phyloP scores from a whole-genome alignment of 2,888 invertebrate species.

The Nemapogon koenigi region DNA sequence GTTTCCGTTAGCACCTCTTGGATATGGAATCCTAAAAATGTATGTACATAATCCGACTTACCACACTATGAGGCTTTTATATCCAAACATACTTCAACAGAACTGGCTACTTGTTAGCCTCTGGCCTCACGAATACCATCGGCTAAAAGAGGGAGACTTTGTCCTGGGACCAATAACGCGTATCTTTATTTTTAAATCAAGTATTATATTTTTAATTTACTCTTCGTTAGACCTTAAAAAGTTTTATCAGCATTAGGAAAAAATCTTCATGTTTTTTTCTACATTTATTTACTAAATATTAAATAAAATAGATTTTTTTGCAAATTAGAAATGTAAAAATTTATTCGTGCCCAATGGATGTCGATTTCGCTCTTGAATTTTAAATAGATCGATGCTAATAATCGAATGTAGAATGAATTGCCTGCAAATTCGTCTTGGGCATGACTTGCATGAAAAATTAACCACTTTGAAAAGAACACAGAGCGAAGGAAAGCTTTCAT shows the following conservation, averaged over 20 bases:
- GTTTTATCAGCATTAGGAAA: neutral
- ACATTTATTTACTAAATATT: neutral
- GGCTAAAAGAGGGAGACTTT: no score
- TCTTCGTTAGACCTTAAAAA: neutral
- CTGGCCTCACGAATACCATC: no score
- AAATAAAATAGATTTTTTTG: neutral
- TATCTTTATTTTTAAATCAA: neutral
- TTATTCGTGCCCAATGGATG: no score
- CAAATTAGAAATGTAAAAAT: neutral
- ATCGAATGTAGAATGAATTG: conserved; percentile 11
- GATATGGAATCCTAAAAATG: no score
- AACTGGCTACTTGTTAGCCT: no score
- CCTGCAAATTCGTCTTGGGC: conserved; percentile 6
- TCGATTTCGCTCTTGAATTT: no score
- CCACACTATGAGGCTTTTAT: no score
- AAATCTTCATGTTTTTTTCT: neutral
- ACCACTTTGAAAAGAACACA: conserved; percentile 9
- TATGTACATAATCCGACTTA: no score
- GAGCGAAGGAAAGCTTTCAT: conserved; percentile 7
- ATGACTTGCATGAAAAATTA: conserved; percentile 10
- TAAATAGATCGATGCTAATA: conserved; percentile 10
- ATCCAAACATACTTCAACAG: no score
- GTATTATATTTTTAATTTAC: neutral
- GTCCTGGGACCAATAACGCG: no score
- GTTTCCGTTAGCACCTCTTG: no score